Conservation (phyloP, 2,113 vertebrate species). For the Miniopterus natalensis region DNA sequence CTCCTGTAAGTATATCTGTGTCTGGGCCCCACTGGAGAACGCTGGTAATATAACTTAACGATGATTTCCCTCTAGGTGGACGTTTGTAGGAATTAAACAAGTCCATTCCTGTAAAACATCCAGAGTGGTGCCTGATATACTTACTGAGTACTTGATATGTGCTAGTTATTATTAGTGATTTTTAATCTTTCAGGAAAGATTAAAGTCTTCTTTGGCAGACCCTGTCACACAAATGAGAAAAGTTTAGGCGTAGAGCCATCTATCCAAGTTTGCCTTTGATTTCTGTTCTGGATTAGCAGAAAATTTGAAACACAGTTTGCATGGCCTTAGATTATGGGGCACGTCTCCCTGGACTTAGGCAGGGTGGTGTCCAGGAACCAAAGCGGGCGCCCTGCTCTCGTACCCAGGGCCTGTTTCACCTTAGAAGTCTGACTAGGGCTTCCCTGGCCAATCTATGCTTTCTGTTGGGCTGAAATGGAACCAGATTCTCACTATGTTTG, state of each 20-base stretch:
- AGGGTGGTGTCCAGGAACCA: neutral
- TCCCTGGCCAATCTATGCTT: neutral
- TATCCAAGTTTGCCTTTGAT: neutral
- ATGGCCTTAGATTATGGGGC: neutral
- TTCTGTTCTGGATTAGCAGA: constrained; percentile 8
- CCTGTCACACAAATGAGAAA: neutral
- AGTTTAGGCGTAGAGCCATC: neutral
- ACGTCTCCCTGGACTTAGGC: neutral
- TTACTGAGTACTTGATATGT: neutral
- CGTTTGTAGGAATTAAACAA: neutral
- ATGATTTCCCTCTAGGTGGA: neutral
- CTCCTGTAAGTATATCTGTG: neutral
- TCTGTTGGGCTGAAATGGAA: neutral
- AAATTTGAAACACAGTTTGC: neutral
- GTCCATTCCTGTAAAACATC: neutral
- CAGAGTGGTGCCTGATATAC: neutral
- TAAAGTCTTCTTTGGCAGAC: neutral
- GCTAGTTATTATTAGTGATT: neutral
- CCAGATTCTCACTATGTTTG: neutral
- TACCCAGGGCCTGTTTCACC: accelerated
- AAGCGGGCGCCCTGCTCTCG: neutral
- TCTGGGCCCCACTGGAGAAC: neutral
- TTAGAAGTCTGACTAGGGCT: neutral
- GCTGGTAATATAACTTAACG: neutral
- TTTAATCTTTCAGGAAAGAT: neutral